These are phyloP conservation scores for Ectropis crepuscularia DNA, from an alignment of 2,888 invertebrate genomes.

Conservation along the genomic window DNA sequence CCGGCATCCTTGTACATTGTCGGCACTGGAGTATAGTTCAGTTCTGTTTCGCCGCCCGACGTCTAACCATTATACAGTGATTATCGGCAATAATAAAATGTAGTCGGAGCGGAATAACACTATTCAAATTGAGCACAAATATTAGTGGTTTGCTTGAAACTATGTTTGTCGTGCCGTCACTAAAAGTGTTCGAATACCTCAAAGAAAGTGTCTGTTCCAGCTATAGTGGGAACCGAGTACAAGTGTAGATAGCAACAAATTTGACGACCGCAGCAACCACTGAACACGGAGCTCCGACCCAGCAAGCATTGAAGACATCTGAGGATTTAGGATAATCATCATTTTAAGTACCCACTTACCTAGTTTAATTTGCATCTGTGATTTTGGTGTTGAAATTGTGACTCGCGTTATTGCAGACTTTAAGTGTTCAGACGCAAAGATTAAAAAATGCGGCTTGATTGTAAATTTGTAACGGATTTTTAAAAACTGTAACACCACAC, in stretches of 20 bases:
- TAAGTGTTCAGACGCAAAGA: constrained; percentile 63
- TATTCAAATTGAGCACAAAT: constrained; percentile 51
- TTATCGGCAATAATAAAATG: constrained; percentile 64
- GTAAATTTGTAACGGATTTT: constrained; percentile 64
- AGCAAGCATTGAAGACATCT: constrained; percentile 96
- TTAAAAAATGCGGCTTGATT: constrained; percentile 78
- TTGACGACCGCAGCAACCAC: constrained; percentile 66
- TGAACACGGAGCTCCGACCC: constrained; percentile 88
- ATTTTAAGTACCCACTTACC: constrained; percentile 75
- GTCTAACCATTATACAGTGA: constrained; percentile 45
- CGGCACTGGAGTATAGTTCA: constrained; percentile 66
- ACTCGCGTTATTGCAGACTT: constrained; percentile 58
- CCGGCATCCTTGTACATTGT: constrained; percentile 45
- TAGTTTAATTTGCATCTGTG: constrained; percentile 73
- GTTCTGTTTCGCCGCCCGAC: constrained; percentile 67
- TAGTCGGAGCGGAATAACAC: constrained; percentile 63
- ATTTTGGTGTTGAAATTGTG: constrained; percentile 71
- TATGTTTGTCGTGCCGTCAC: constrained; percentile 34
- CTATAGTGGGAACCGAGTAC: constrained; percentile 63
- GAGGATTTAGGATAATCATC: constrained; percentile 86
- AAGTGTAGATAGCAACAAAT: constrained; percentile 68
- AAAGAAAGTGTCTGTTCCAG: constrained; percentile 68
- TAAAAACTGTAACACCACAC: constrained; percentile 66
- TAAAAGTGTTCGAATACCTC: constrained; percentile 44
- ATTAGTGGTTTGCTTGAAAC: constrained; percentile 38